These are phyloP conservation scores for Danio aesculapii DNA, from an alignment of 2,797 vertebrate species.

Conservation along the genomic window DNA sequence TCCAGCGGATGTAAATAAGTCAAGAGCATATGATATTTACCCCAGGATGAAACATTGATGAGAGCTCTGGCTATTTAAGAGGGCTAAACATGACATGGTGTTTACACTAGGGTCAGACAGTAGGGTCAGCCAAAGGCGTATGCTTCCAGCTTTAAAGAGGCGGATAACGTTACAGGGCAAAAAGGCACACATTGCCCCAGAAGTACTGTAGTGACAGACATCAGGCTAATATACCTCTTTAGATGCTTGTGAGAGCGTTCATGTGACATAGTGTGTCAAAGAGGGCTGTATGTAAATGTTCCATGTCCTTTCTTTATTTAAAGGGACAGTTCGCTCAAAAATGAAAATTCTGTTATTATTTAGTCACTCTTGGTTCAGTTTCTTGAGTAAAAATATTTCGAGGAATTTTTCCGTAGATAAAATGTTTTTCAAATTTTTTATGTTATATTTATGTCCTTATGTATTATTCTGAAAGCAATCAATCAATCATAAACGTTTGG, in stretches of 20 bases:
- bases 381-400: no score
- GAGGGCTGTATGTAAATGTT: not conserved
- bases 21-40: conserved; percentile 92
- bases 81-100: conserved; percentile 89
- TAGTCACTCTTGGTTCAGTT: not conserved
- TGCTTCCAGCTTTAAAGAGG: conserved; percentile 76
- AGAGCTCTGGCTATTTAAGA: conserved; percentile 89
- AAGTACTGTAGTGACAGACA: conserved; percentile 53
- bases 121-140: conserved; percentile 78
- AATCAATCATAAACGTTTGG: no score
- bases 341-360: not conserved
- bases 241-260: conserved; percentile 37
- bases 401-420: not conserved
- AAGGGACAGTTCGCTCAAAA: not conserved
- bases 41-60: conserved; percentile 92
- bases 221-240: conserved; percentile 57
- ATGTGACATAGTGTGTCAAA: conserved; percentile 16
- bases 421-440: no score
- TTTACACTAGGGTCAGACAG: conserved; percentile 87
- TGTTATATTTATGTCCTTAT: no score
- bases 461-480: no score
- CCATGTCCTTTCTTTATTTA: not conserved
- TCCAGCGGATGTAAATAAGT: conserved; percentile 95
- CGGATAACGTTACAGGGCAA: conserved; percentile 72
- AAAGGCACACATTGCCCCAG: conserved; percentile 72